Conservation (phyloP, 2,888 invertebrate genomes). For the Neoitamus cyanurus region DNA sequence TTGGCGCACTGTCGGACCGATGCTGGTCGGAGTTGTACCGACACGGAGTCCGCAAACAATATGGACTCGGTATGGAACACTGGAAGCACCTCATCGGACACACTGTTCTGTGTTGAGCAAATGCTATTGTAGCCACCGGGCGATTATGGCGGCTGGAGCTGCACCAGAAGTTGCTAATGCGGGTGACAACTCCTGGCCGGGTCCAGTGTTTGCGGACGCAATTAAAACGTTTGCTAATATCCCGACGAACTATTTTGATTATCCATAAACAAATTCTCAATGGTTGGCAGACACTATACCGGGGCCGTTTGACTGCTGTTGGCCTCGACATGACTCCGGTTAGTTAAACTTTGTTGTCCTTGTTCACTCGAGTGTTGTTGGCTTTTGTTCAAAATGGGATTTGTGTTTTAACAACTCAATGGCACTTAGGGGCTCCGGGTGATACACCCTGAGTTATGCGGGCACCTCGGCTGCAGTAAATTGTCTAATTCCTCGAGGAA, state of each 20-base stretch:
- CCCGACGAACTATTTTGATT: constrained; percentile 22
- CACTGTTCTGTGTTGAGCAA: background rate
- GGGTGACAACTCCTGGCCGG: background rate
- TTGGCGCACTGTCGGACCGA: background rate
- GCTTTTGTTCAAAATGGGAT: background rate
- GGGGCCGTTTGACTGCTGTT: background rate
- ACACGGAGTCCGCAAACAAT: background rate
- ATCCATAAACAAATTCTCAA: constrained; percentile 13
- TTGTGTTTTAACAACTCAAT: background rate
- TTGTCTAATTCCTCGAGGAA: background rate
- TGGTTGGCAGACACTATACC: background rate
- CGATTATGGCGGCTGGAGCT: background rate
- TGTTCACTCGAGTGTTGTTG: background rate
- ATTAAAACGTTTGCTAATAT: constrained; percentile 30
- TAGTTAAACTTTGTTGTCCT: constrained; percentile 7
- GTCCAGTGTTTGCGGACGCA: background rate
- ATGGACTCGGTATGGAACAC: background rate
- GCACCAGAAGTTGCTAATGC: constrained; percentile 6
- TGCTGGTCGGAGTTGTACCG: background rate
- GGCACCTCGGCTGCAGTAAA: background rate
- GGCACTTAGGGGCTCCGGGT: background rate
- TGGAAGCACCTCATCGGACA: background rate
- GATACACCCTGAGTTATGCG: background rate
- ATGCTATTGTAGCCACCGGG: background rate
- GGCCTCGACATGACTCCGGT: background rate